Base-by-base conservation (phyloP, 2,113 vertebrate species). In the Hippocampus barbouri region DNA sequence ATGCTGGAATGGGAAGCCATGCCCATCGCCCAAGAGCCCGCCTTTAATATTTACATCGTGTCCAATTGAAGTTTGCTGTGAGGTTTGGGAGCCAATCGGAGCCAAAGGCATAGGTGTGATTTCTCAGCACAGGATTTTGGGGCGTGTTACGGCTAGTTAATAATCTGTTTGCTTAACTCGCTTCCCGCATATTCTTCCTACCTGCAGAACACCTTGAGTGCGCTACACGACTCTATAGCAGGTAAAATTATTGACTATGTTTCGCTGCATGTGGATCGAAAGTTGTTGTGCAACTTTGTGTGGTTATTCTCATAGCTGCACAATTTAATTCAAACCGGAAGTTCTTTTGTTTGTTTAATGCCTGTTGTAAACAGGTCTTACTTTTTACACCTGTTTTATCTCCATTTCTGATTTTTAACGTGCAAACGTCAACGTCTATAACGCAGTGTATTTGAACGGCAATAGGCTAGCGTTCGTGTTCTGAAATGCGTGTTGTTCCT, bases 91-190 rank as follows among this genome's bases (percentile, higher is more conserved):
- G 69, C 91, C 91, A 90, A 92, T 92, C 69, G 66, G 68, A 72
- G 68, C 5, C 45, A 5, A 61, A 41, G 43, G 70, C 14, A 54
- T 49, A 57, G 1, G 63, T 67, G 43, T 70, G 59, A 34, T 47
- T 76, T 76, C 81, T 72, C 62, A 9, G 8, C 4, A 1, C 12
- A 57, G 79, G 69, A 80, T 69, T 76, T 20, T 82, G 78, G 89
- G 89, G 89, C 82, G 90, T 86, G 87, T 73, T 73, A 70, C 49
- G 66, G 74, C 69, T 89, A 92, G 88, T 90, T 92, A 45, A 40
- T 4, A 92, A 93, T 81, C 77, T 60, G 34, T 10, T 53, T 68
- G 77, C 18, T 72, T 71, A 72, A 53, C 62, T 34, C 70, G 14
- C 56, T 77, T 81, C 71, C 59, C 30, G 64, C 78, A 81, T 47